Conservation (phyloP, 2,888 invertebrate species). For the Drosophila fungiperda region DNA sequence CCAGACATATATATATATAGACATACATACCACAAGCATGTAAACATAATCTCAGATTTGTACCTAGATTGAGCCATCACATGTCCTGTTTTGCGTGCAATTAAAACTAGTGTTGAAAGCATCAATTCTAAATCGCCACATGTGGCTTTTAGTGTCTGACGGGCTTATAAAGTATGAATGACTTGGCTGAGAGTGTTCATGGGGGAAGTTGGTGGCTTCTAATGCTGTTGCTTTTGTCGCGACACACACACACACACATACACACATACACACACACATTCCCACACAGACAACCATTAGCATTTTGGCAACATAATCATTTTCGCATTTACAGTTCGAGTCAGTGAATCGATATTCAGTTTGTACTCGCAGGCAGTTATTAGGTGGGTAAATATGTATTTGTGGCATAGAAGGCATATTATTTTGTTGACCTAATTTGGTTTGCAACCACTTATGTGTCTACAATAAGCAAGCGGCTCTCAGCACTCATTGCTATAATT, state of each 20-base stretch:
- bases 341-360: slow-evolving; percentile 57
- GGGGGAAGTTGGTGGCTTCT: not conserved
- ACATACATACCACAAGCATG: not conserved
- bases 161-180: slow-evolving; percentile 48
- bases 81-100: slow-evolving; percentile 29
- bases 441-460: slow-evolving; percentile 61
- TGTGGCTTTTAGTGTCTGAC: slow-evolving; percentile 31
- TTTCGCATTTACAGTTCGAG: slow-evolving; percentile 56
- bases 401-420: slow-evolving; percentile 33
- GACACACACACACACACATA: not conserved
- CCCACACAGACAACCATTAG: not conserved
- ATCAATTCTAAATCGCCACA: slow-evolving; percentile 33
- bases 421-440: slow-evolving; percentile 73
- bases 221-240: slow-evolving; percentile 21
- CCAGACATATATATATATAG: not conserved
- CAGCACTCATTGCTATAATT: slow-evolving; percentile 50
- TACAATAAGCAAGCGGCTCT: slow-evolving; percentile 43
- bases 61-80: slow-evolving; percentile 34
- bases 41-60: not conserved
- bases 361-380: slow-evolving; percentile 42
- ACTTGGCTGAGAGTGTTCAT: not conserved
- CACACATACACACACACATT: slow-evolving; percentile 5
- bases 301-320: slow-evolving; percentile 38
- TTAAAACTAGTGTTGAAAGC: slow-evolving; percentile 24
- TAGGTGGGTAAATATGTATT: slow-evolving; percentile 8